Evolutionary conservation across 2,888 invertebrate species (phyloP), one percentile per base, ranked within the genome.

Genomic region (Aplocera efformata): DNA sequence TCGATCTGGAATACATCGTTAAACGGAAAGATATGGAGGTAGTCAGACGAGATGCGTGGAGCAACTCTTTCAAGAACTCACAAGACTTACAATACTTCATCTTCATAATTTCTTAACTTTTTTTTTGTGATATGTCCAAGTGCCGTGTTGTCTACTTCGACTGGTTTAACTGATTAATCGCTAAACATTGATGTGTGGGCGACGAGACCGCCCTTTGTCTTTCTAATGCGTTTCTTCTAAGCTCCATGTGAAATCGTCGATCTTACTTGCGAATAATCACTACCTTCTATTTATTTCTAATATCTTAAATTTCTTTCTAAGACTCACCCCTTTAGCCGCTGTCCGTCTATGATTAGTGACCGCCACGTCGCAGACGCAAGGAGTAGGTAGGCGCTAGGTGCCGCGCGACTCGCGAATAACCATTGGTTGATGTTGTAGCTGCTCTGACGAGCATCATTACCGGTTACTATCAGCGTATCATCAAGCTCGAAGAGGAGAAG

Each of bases 11-110:
- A 92, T 94, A 95, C 92, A 91, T 96, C 90, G 98, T 98, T 89
- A 96, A 96, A 91, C 95, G 95, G 92, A 99, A 99, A 94, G 99
- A 99, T 90, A 94, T 93, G 89, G 97, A 98, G 97, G 98, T 98
- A 94, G 92, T 91, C 81, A 77, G 68, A 72, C 61, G 63, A 72
- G 75, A 75, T 67, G 67, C 69, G 52, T 67, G 57, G 60, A 67
- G 63, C 67, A 68, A 73, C 72, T 74, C 72, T 72, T 72, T 80
- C 69, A 75, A 63, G 64, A 76, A 83, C 84, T 88, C 61, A 82
- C 82, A 78, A 72, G 72, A 71, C 63, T 52, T 42, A 49, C 48
- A 60, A 57, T 46, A 63, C 60, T 74, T 76, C 77, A 63, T 58
- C 70, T 55, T 58, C 56, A 73, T 76, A 68, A 67, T 70, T n/a